Conservation (phyloP, 2,888 invertebrate genomes). For the Ptychoptera contaminata region DNA sequence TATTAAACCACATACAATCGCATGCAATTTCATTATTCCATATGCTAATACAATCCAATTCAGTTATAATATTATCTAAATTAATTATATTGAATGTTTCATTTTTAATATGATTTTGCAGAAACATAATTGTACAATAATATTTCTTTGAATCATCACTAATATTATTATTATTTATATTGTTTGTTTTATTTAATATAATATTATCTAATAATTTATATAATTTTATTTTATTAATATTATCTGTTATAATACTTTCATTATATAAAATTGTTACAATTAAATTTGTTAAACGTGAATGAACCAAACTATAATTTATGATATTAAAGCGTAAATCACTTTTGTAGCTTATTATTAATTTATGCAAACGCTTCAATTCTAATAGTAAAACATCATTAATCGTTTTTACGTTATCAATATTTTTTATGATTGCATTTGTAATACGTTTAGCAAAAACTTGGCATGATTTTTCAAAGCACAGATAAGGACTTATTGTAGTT, state of each 20-base stretch:
- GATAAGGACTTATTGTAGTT: slow-evolving; percentile 25
- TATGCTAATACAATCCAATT: slow-evolving; percentile 37
- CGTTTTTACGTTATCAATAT: slow-evolving; percentile 37
- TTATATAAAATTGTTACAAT: slow-evolving; percentile 41
- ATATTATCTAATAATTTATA: not conserved
- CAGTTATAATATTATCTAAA: slow-evolving; percentile 37
- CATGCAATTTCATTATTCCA: slow-evolving; percentile 44
- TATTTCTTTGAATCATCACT: slow-evolving; percentile 21
- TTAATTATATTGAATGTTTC: slow-evolving; percentile 9
- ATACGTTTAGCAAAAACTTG: slow-evolving; percentile 56
- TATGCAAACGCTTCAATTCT: slow-evolving; percentile 51
- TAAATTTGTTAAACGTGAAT: slow-evolving; percentile 46
- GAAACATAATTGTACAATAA: slow-evolving; percentile 5
- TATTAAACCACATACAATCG: slow-evolving; percentile 28
- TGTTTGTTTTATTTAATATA: not conserved
- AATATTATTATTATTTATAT: slow-evolving; percentile 10
- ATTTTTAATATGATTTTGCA: no score
- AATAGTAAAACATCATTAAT: slow-evolving; percentile 43
- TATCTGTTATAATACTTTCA: slow-evolving; percentile 10
- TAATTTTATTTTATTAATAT: not conserved
- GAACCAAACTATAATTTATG: slow-evolving; percentile 47
- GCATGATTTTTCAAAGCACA: slow-evolving; percentile 42
- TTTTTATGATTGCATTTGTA: slow-evolving; percentile 43
- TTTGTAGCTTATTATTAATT: slow-evolving; percentile 50
- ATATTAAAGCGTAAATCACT: slow-evolving; percentile 46